A percentile compares a stretch with the other conserved stretches of the same genome.
Evolutionary conservation across 2,888 invertebrate species (phyloP).

Genomic region (Andrena minutula): DNA sequence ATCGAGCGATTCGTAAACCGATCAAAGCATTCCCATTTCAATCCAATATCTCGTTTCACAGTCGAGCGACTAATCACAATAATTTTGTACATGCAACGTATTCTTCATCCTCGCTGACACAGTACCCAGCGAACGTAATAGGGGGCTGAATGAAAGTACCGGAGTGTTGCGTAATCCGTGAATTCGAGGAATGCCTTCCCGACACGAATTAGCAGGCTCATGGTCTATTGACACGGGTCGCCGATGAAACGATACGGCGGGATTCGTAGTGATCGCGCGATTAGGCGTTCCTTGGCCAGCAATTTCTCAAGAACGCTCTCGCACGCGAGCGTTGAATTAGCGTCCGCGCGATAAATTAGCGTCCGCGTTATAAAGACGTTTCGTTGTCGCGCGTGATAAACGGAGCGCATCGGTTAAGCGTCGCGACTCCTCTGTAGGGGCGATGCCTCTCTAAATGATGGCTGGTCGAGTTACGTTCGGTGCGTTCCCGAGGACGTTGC

Average conservation of each 20-base stretch:
- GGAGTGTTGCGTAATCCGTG: background rate
- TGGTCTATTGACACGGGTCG: constrained; percentile 17
- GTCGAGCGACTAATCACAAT: background rate
- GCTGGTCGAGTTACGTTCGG: constrained; percentile 24
- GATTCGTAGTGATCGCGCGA: constrained; percentile 39
- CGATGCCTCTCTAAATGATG: constrained; percentile 28
- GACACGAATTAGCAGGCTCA: constrained; percentile 20
- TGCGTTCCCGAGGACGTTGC: constrained; percentile 11
- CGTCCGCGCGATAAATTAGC: constrained; percentile 43
- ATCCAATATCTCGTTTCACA: background rate
- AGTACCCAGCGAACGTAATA: background rate
- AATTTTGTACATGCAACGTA: background rate
- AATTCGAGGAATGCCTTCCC: constrained; percentile 28
- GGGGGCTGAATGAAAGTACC: constrained; percentile 5
- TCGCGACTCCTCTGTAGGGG: constrained; percentile 27
- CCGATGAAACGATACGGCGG: constrained; percentile 32
- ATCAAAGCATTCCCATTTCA: too few species aligned
- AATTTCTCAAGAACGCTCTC: constrained; percentile 21
- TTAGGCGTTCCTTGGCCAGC: constrained; percentile 22
- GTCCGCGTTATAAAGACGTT: constrained; percentile 39
- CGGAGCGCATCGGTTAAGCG: constrained; percentile 47
- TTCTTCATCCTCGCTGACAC: background rate
- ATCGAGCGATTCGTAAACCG: too few species aligned
- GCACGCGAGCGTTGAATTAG: constrained; percentile 53
- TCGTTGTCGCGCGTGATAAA: constrained; percentile 55